Percentiles rank a stretch among this genome's conserved stretches.
phyloP scores from a whole-genome alignment of 2,888 invertebrate genomes.

The Brassicogethes aeneus region DNA sequence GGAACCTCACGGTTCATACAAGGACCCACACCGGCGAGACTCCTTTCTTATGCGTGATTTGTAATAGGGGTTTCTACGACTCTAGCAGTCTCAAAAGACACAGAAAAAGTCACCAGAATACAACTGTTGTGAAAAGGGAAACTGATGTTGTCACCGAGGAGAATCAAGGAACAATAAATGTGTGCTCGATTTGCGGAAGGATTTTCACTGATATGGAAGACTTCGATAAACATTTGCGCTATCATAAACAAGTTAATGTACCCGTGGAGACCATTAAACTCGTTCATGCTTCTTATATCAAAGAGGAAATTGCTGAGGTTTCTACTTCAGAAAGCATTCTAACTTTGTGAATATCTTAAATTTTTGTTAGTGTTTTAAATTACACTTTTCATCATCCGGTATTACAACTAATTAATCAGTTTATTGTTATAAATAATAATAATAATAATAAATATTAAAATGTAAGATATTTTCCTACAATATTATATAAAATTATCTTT shows the following conservation, averaged over 20 bases:
- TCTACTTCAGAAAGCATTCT: too few relatives aligned
- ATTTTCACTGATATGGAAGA: conserved; percentile 35
- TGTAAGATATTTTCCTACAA: too few relatives aligned
- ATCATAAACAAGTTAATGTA: neutral
- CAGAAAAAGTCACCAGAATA: neutral
- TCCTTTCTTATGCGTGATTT: conserved; percentile 37
- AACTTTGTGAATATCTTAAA: too few relatives aligned
- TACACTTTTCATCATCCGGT: too few relatives aligned
- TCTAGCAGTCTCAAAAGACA: conserved; percentile 21
- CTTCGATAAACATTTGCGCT: conserved; percentile 13
- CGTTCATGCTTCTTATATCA: too few relatives aligned
- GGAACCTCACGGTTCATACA: conserved; percentile 36
- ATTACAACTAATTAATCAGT: too few relatives aligned
- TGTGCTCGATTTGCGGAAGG: conserved; percentile 37
- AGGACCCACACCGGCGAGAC: conserved; percentile 37
- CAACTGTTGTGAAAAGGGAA: neutral
- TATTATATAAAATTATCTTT: too few relatives aligned
- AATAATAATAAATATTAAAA: too few relatives aligned
- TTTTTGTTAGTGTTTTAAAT: too few relatives aligned
- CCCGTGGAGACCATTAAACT: too few relatives aligned
- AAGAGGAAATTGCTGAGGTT: too few relatives aligned
- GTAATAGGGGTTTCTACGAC: conserved; percentile 38
- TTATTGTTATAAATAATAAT: too few relatives aligned
- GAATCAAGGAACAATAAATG: conserved; percentile 8
- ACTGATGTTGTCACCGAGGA: neutral